Conservation (phyloP, 1,140 invertebrate genomes). For the Agrilus planipennis region DNA sequence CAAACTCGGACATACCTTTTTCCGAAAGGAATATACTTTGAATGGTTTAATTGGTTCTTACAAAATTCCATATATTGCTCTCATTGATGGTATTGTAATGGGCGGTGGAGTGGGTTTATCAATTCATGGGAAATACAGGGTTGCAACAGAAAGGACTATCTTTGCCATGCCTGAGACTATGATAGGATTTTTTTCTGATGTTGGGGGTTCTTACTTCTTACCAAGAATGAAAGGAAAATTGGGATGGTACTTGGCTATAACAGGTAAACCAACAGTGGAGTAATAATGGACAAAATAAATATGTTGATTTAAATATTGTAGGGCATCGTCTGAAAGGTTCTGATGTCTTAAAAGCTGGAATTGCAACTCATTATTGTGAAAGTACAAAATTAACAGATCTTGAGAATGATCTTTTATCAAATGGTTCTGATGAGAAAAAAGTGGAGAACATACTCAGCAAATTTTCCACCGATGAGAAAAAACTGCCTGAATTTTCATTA, state of each 20-base stretch:
- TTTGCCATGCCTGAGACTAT: conserved; percentile 98
- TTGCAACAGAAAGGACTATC: conserved; percentile 92
- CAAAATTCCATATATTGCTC: conserved; percentile 82
- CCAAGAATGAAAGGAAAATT: conserved; percentile 75
- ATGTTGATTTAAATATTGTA: too few species aligned
- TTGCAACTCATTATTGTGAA: conserved; percentile 86
- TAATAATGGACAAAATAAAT: too few species aligned
- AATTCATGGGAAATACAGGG: conserved; percentile 81
- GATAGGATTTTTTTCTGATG: conserved; percentile 93
- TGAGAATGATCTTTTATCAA: conserved; percentile 54
- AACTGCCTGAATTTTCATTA: conserved; percentile 59
- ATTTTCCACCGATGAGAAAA: conserved; percentile 39
- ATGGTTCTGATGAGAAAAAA: conserved; percentile 44
- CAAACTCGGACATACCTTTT: conserved; percentile 64
- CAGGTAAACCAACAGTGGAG: too few species aligned
- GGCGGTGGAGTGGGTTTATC: conserved; percentile 97
- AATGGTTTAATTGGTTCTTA: conserved; percentile 86
- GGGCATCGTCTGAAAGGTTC: conserved; percentile 68
- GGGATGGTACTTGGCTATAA: conserved; percentile 89
- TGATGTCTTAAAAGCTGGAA: conserved; percentile 80
- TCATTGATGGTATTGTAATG: conserved; percentile 98
- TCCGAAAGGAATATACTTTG: conserved; percentile 79
- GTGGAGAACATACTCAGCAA: conserved; percentile 48
- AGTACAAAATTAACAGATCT: conserved; percentile 54
- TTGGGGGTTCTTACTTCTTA: conserved; percentile 87